Evolutionary conservation across 2,888 invertebrate species (phyloP), one percentile per base, ranked within the genome.

Genomic region (Druceiella hillmani): DNA sequence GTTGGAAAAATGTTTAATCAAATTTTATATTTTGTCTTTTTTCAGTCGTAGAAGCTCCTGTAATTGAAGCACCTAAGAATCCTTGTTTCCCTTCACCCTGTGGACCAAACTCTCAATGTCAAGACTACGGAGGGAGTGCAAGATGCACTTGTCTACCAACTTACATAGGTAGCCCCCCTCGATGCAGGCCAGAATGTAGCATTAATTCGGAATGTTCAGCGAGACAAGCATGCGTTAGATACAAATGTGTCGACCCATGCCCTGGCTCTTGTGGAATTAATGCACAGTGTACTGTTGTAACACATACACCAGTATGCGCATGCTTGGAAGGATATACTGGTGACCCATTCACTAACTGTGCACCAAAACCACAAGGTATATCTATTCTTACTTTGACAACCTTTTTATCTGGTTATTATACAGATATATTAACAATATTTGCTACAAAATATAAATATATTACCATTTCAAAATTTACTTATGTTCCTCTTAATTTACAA

Each of bases 51-150:
- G 37, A 55, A 48, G 57, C 66, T 43, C 62, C 59, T 41, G 47
- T 55, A 28, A 45, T 49, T 27, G 49, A 53, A 36, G 50, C 62
- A 41, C 49, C 65, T 31, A 55, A 62, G 17, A 76, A 78, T 48
- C 85, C 84, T 1, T 87, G 87, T 49, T 57, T 74, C 41, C 85
- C 87, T 17, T 81, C 79, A 33, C 87, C 88, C 12, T 91, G 91
- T 57, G 89, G 88, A 40, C 70, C 82, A 6, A 86, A 85, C 59
- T 81, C 88, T 7, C 69, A 75, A 50, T 90, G 89, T 55, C 71
- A 74, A 52, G 80, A 79, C 55, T 75, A 72, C 47, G 78, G 76
- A 50, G 74, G 73, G 20, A 77, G 76, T 33, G 81, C 79, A 22
- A 74, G 83, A 3, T 88, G 88, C 52, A 76, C 77, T 45, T 88